Evolutionary conservation across 1,140 invertebrate genomes (phyloP).

Genomic region (Megalopta genalis): DNA sequence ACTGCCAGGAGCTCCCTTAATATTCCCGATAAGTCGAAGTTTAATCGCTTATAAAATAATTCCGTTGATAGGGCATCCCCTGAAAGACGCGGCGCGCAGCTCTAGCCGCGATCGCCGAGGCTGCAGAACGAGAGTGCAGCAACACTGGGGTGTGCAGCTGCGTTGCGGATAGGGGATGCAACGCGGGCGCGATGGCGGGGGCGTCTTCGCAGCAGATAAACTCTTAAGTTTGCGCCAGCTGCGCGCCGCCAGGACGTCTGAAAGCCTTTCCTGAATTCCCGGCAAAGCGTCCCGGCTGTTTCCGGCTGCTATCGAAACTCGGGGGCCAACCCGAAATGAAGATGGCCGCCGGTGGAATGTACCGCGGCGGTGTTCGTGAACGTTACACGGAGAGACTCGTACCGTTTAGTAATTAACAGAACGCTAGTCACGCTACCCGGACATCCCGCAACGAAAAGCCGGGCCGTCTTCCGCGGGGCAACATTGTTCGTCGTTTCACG

Average conservation of each 20-base stretch:
- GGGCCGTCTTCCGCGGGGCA: not conserved
- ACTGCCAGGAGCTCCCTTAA: not conserved
- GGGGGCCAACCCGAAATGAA: not conserved
- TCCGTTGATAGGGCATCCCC: not conserved
- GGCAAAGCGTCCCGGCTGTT: conserved; percentile 26
- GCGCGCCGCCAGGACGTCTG: conserved; percentile 16
- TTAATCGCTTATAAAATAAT: conserved; percentile 31
- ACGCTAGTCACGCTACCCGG: not conserved
- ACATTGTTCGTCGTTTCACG: too few relatives aligned
- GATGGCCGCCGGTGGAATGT: not conserved
- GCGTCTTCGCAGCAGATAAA: conserved; percentile 63
- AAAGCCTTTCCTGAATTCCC: conserved; percentile 45
- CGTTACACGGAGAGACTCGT: not conserved
- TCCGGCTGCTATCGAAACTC: conserved; percentile 22
- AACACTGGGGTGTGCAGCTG: too few relatives aligned
- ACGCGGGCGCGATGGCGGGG: not conserved
- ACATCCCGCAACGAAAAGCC: not conserved
- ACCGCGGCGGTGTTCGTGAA: not conserved
- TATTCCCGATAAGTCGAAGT: conserved; percentile 20
- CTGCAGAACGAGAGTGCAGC: too few relatives aligned
- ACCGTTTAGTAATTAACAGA: not conserved
- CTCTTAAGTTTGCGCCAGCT: conserved; percentile 52
- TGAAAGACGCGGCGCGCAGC: too few relatives aligned
- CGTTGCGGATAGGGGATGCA: too few relatives aligned
- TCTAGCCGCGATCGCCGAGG: too few relatives aligned